A percentile compares a stretch with the other conserved stretches of the same genome.
These are phyloP conservation scores for Hydriomena furcata DNA, from an alignment of 2,888 invertebrate species.

Conservation along the genomic window DNA sequence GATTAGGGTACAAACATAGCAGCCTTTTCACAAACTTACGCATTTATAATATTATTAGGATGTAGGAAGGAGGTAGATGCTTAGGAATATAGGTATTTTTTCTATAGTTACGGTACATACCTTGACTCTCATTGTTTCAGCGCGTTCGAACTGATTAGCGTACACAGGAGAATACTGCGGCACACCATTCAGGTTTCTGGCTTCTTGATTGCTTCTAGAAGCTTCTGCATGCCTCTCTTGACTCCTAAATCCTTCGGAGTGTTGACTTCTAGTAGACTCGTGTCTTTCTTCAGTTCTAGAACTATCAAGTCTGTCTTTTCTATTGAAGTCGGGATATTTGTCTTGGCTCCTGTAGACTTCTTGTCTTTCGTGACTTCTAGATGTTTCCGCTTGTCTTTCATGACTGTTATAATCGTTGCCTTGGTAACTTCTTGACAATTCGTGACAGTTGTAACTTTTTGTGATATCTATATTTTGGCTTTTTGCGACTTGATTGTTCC, in stretches of 20 bases:
- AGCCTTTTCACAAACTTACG: too few species aligned
- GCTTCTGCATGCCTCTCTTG: constrained; percentile 19
- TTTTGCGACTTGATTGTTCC: constrained; percentile 16
- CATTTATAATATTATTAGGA: too few species aligned
- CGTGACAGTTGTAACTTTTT: not conserved
- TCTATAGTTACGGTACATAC: too few species aligned
- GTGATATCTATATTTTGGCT: constrained; percentile 13
- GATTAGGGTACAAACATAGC: too few species aligned
- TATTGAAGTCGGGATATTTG: too few species aligned
- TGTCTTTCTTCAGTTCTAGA: not conserved
- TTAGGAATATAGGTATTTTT: too few species aligned
- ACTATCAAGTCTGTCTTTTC: not conserved
- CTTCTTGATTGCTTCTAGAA: constrained; percentile 10
- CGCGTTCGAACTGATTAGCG: constrained; percentile 59
- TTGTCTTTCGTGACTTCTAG: constrained; percentile 2
- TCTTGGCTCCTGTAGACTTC: constrained; percentile 4
- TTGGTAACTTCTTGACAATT: not conserved
- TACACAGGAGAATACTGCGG: constrained; percentile 74
- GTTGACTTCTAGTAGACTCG: constrained; percentile 9
- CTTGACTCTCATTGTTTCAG: constrained; percentile 67
- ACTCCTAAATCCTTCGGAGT: constrained; percentile 3
- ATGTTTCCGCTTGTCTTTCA: not conserved
- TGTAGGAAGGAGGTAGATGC: too few species aligned
- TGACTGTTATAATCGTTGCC: not conserved
- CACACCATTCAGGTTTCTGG: constrained; percentile 56